Base-by-base conservation (phyloP, 2,113 vertebrate species). In the Clupea harengus region DNA sequence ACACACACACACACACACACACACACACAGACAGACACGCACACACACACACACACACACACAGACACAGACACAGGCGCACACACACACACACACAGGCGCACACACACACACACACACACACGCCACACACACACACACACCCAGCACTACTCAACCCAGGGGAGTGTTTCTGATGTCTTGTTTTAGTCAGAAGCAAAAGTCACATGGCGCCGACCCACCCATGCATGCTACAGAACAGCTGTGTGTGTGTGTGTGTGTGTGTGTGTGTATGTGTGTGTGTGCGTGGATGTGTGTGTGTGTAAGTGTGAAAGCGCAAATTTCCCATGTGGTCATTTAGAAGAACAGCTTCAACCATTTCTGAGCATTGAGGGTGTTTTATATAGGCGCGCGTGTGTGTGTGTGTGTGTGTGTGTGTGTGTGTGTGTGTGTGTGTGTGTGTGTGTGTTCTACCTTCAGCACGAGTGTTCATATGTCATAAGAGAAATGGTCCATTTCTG, bases 221-320 rank as follows among this genome's bases (percentile, higher is more conserved):
- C 64, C 52, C 85, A 86, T 87, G 54, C 82, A 7, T 85, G 82
- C 80, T 28, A 85, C n/a, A 28, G n/a, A 86, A 54, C 88, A 89
- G 87, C 85, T 89, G 87, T 85, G 81, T 84, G 83, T 45, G 47
- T 49, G 44, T 72, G 60, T 64, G 60, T 64, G 60, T 64, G 60
- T 64, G 22, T 64, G 60, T 64, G 60, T 64, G 60, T 72, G 57
- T n/a, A 2, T 7, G 54, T 4, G 57, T 64, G 57, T 64, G 57
- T 64, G 57, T 22, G 57, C n/a, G 18, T 64, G 57, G 7, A 20
- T 22, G 18, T 64, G 57, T 64, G 57, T 7, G 18, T 64, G 22
- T 64, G 57, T 64, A 2, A 6, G 57, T 64, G 18, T 64, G 18
- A 4, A 5, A 22, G 57, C 22, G 57, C 22, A 20, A 22, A 20